A percentile compares a stretch with the other conserved stretches of the same genome.
Conservation (phyloP, 2,797 vertebrate species). For the Chaenodraco wilsoni region DNA sequence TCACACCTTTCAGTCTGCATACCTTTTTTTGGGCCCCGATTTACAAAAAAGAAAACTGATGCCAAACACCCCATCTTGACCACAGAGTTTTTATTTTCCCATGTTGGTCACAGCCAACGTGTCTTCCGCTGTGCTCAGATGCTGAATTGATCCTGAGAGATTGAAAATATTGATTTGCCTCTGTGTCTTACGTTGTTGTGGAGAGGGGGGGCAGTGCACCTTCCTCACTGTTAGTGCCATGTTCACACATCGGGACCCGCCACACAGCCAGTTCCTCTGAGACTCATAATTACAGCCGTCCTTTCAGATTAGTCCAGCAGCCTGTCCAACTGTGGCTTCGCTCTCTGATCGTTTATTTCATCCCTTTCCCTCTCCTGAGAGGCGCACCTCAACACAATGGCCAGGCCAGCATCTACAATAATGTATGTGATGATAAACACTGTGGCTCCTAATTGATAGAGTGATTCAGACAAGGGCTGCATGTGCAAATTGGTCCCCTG, state of each 20-base stretch:
- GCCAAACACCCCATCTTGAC: constrained; percentile 44
- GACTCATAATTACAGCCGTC: constrained; percentile 96
- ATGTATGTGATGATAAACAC: constrained; percentile 98
- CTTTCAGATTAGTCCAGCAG: constrained; percentile 94
- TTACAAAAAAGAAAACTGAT: not conserved
- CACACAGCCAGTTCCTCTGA: constrained; percentile 91
- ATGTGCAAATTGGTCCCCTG: constrained; percentile 96
- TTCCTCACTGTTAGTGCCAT: constrained; percentile 88
- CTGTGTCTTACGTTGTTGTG: constrained; percentile 89
- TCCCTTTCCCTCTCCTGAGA: constrained; percentile 86
- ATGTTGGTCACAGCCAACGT: constrained; percentile 92
- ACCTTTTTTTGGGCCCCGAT: not conserved
- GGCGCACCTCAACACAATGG: constrained; percentile 91
- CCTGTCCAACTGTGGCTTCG: constrained; percentile 86
- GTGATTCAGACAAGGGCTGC: constrained; percentile 94
- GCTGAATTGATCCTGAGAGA: constrained; percentile 97
- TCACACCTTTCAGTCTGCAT: constrained; percentile 37
- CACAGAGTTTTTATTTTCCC: constrained; percentile 96
- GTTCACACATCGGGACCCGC: constrained; percentile 94
- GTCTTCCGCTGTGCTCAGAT: constrained; percentile 94
- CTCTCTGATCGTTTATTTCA: constrained; percentile 89
- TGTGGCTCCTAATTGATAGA: constrained; percentile 98
- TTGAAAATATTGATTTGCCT: constrained; percentile 99
- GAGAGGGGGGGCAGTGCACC: constrained; percentile 71
- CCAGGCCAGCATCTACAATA: constrained; percentile 91